Evolutionary conservation across 2,888 invertebrate species (phyloP).

Genomic region (Chrysolina americana): DNA sequence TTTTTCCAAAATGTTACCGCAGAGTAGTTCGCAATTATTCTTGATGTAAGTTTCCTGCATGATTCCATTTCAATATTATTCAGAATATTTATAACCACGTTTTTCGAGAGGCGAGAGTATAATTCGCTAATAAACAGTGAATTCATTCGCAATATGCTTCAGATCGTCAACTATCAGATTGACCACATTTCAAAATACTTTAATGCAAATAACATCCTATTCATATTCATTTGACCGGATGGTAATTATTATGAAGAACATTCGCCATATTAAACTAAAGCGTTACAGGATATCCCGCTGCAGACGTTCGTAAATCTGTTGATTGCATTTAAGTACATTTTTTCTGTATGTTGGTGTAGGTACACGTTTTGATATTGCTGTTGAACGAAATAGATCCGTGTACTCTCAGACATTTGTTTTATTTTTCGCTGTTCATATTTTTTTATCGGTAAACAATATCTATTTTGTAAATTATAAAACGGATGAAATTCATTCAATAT

Average conservation of each 20-base stretch:
- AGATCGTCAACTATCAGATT: neutral
- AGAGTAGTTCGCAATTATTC: too few species aligned
- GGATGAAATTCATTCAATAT: too few species aligned
- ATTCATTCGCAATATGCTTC: neutral
- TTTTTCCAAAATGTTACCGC: too few species aligned
- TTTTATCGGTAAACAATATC: too few species aligned
- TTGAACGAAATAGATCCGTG: neutral
- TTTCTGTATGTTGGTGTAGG: neutral
- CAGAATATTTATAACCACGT: too few species aligned
- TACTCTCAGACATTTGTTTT: neutral
- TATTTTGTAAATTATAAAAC: too few species aligned
- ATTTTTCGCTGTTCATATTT: too few species aligned
- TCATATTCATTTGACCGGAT: neutral
- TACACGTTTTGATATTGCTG: neutral
- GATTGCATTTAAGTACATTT: neutral
- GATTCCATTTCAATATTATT: too few species aligned
- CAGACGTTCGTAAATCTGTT: neutral
- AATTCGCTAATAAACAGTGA: neutral
- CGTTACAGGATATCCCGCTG: conserved; percentile 13
- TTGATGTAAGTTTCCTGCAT: too few species aligned
- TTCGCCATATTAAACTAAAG: neutral
- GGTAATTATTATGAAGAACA: neutral
- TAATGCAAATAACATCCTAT: conserved; percentile 14
- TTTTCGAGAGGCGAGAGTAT: too few species aligned
- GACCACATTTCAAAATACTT: conserved; percentile 2